Base-by-base conservation (phyloP, 2,113 vertebrate species). In the Spermophilus dauricus region DNA sequence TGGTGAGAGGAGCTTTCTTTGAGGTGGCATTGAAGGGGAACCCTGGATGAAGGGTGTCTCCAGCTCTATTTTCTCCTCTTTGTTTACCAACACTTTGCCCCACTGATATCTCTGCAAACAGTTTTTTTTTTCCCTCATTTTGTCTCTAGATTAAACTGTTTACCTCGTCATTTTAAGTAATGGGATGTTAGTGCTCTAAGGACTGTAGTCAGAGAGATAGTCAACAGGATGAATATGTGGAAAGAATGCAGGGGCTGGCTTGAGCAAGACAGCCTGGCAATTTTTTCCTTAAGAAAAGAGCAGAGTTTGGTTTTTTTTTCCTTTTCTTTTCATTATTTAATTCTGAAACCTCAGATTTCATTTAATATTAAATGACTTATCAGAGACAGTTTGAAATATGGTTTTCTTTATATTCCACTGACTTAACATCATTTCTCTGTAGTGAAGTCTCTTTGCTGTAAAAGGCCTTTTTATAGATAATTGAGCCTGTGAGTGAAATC, bases 381-480 rank as follows among this genome's bases (percentile, higher is more conserved):
- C 83, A 94, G 88, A 77, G 75, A 82, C 39, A 85, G 39, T 92
- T 95, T 95, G 73, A 89, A 96, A 92, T 92, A 94, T 87, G 39
- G 22, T 89, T 96, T 89, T 94, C 88, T 96, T 96, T 97, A 91
- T 96, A 96, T 94, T 86, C 63, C 88, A 97, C 97, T 96, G 94
- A 95, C 84, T 94, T 95, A 70, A 93, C 77, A 95, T 96, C 69
- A 89, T 86, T 95, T 97, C 89, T 97, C 96, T 56, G 48, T 84
- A 42, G 88, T 89, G 75, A 97, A 97, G 37, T 96, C 56, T 70
- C 93, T 58, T 95, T 73, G 56, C 93, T 80, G 37, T 83, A 92
- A 97, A 96, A 91, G 42, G 39, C 76, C 80, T 94, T 96, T 97
- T 97, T 94, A 95, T 94, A 96, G 85, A 94, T 98, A 97, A 97